A percentile compares a stretch with the other conserved stretches of the same genome.
phyloP scores from a whole-genome alignment of 2,888 invertebrate genomes.

The Papilio protenor region DNA sequence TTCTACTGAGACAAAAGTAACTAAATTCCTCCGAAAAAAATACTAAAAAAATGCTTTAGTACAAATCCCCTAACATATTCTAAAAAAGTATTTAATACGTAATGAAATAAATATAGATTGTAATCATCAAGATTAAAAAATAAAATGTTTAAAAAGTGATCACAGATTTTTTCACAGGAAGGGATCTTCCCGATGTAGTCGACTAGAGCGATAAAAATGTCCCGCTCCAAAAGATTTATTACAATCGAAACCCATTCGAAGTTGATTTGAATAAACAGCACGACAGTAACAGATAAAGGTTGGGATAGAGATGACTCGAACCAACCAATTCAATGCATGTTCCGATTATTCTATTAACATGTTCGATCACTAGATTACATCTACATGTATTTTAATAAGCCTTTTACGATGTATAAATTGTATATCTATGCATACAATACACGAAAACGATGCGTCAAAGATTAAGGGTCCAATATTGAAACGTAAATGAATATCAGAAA shows the following conservation, averaged over 20 bases:
- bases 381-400: conserved; percentile 58
- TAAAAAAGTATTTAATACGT: background rate
- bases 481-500: too few species aligned
- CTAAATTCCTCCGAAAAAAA: too few species aligned
- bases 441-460: too few species aligned
- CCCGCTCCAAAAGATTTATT: conserved; percentile 69
- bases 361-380: conserved; percentile 65
- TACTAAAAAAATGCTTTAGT: background rate
- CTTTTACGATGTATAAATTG: conserved; percentile 42
- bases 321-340: conserved; percentile 53
- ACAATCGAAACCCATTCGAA: conserved; percentile 68
- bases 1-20: too few species aligned
- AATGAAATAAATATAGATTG: conserved; percentile 7
- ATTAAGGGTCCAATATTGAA: too few species aligned
- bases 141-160: background rate
- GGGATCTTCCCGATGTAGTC: conserved; percentile 54
- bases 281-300: conserved; percentile 60
- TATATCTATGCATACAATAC: conserved; percentile 43
- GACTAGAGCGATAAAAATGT: conserved; percentile 70
- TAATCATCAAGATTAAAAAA: background rate
- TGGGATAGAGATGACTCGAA: conserved; percentile 55
- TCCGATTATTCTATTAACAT: conserved; percentile 67
- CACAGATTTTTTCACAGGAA: conserved; percentile 48
- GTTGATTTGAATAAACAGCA: conserved; percentile 72
- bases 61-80: background rate